phyloP scores from a whole-genome alignment of 2,797 vertebrate species.

The Gallinago nigripennis region DNA sequence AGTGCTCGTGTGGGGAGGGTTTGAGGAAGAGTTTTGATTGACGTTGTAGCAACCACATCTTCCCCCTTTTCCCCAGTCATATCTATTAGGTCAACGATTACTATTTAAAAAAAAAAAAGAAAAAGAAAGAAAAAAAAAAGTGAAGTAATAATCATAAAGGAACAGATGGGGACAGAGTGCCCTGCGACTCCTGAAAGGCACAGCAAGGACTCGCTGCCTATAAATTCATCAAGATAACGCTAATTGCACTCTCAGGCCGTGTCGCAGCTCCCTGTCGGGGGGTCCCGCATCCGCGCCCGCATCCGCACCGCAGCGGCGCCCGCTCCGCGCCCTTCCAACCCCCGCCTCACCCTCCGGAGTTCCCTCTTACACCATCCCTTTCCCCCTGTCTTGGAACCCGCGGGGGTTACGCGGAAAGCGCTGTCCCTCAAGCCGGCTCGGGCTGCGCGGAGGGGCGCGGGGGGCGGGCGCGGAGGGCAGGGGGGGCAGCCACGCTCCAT shows the following conservation, averaged over 20 bases:
- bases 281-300: neutral
- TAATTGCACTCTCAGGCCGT: slow-evolving; percentile 15
- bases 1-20: neutral
- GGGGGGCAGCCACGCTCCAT: neutral
- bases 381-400: neutral
- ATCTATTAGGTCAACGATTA: slow-evolving; percentile 26
- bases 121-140: neutral
- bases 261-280: neutral
- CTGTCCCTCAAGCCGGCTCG: neutral
- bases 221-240: slow-evolving; percentile 18
- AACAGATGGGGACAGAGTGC: slow-evolving; percentile 44
- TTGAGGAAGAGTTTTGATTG: slow-evolving; percentile 54
- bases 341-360: rapidly evolving
- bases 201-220: slow-evolving; percentile 42
- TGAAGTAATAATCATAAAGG: slow-evolving; percentile 32
- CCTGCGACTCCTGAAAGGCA: slow-evolving; percentile 51
- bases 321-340: neutral
- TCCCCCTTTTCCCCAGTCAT: neutral
- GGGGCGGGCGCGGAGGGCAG: neutral
- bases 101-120: neutral
- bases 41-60: neutral
- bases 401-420: neutral
- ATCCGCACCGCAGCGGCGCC: neutral
- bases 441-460: neutral
- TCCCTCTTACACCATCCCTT: rapidly evolving